A percentile compares a stretch with the other conserved stretches of the same genome.
These are phyloP conservation scores for Apistogramma diplotaenia DNA, from an alignment of 2,113 vertebrate genomes.

Conservation along the genomic window DNA sequence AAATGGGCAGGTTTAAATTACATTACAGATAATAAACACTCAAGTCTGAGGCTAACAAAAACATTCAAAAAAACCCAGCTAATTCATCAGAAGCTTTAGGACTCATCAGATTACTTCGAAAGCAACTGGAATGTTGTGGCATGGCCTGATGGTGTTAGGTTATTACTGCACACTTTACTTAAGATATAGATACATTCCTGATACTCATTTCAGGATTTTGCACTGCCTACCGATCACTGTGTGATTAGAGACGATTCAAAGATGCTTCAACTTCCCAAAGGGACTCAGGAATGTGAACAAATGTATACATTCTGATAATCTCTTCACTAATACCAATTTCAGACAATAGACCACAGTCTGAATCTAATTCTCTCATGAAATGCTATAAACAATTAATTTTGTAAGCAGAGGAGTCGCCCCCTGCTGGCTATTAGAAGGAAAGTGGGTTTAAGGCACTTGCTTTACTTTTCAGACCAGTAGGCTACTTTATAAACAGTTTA, in stretches of 20 bases:
- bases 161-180: slow-evolving; percentile 5
- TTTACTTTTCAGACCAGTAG: neutral
- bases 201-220: slow-evolving; percentile 6
- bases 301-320: neutral
- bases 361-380: neutral
- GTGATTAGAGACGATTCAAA: neutral
- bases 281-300: neutral
- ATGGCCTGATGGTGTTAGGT: neutral
- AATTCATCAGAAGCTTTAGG: neutral
- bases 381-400: neutral
- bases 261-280: neutral
- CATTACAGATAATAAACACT: slow-evolving; percentile 50
- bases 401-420: neutral
- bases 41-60: slow-evolving; percentile 6
- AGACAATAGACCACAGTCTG: neutral
- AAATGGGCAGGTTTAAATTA: slow-evolving; percentile 38
- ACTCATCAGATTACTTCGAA: neutral
- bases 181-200: slow-evolving; percentile 29
- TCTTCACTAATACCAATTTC: neutral
- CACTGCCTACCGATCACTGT: slow-evolving; percentile 1
- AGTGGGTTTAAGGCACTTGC: neutral
- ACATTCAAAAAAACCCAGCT: neutral
- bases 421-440: no score
- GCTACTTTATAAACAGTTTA: neutral
- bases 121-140: neutral